Base-by-base conservation (phyloP, 2,113 vertebrate species). In the Triplophysa dalaica region DNA sequence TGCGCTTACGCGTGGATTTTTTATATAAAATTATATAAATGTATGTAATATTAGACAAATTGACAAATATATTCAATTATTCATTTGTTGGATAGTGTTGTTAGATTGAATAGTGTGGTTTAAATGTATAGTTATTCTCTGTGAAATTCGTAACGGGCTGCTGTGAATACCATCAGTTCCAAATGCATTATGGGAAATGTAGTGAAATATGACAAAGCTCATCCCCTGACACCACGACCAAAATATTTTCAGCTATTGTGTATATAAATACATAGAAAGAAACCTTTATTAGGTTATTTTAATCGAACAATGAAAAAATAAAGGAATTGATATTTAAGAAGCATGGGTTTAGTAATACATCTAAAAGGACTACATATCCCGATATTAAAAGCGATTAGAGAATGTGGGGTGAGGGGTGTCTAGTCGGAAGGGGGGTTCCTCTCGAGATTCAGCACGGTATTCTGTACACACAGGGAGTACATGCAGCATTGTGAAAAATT, bases 161-260 rank as follows among this genome's bases (percentile, higher is more conserved):
- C 29, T 61, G 64, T 61, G n/a, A 66, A 63, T 58, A 16, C 62
- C 54, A 64, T 62, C 29, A 13, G 48, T 65, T 26, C 45, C 11
- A 24, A 48, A 24, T 63, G 83, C 70, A 81, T 75, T 22, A 19
- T 79, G 79, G 83, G 79, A 81, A 70, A 78, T 79, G 83, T 12
- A 12, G 79, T 79, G 60, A 2, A 17, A 6, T 8, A n/a, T 2
- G 45, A 60, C 5, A 2, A 22, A 14, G 19, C 6, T 2, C n/a
- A 58, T 41, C 22, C 8, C 21, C 2, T 76, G 33, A 13, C 13
- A 68, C 14, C 2, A 2, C 10, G 1, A 26, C 21, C 5, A 50
- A 21, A 10, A 33, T 3, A 4, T 45, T 60, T 60, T 70, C 21
- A 43, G 19, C 5, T 43, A 10, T 70, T 24, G 2, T 19, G 7